These are phyloP conservation scores for Koerneria pararmatus DNA, from an alignment of 2,888 invertebrate genomes.

Conservation along the genomic window DNA sequence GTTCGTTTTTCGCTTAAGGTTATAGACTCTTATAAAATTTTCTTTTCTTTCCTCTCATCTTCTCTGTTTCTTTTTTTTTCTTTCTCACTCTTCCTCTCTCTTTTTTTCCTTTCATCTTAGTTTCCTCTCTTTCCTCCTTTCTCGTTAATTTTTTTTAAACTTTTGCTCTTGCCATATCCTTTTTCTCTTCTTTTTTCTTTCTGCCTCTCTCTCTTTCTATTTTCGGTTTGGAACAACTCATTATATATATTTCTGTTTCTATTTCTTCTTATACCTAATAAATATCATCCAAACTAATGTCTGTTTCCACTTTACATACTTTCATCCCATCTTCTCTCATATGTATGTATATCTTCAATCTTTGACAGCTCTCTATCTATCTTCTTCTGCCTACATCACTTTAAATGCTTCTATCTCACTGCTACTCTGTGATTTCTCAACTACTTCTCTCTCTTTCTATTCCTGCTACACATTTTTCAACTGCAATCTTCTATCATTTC, in stretches of 20 bases:
- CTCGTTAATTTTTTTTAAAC: neutral
- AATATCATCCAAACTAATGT: conserved; percentile 21
- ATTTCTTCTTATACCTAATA: conserved; percentile 21
- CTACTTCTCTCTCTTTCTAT: conserved; percentile 5
- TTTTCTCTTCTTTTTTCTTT: conserved; percentile 12
- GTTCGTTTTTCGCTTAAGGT: no score
- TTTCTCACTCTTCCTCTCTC: conserved; percentile 22
- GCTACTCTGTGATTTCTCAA: neutral
- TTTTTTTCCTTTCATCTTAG: conserved; percentile 17
- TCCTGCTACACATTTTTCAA: neutral
- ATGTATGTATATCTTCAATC: no score
- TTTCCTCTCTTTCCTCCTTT: conserved; percentile 7
- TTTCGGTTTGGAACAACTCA: no score
- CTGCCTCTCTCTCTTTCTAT: conserved; percentile 1
- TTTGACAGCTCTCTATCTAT: no score
- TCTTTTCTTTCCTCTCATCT: conserved; percentile 6
- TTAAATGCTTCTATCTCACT: neutral
- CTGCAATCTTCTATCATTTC: neutral
- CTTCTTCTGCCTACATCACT: neutral
- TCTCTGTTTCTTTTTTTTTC: conserved; percentile 25
- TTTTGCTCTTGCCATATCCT: conserved; percentile 12
- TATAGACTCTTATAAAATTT: no score
- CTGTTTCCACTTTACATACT: no score
- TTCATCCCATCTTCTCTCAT: no score
- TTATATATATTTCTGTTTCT: no score